These are phyloP conservation scores for Oncorhynchus tshawytscha DNA, from an alignment of 2,113 vertebrate species.

Conservation along the genomic window DNA sequence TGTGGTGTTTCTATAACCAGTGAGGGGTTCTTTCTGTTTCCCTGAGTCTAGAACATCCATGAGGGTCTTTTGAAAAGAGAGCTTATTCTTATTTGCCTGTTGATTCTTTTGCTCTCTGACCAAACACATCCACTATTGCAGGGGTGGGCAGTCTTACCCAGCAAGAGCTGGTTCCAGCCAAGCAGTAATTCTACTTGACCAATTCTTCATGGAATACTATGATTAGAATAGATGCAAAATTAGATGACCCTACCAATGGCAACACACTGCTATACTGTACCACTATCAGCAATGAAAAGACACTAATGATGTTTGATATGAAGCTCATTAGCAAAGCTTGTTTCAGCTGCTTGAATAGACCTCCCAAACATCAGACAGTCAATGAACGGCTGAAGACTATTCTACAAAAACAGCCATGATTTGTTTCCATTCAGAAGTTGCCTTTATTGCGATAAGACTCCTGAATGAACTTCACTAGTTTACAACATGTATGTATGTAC, in stretches of 20 bases:
- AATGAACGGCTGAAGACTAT: background rate
- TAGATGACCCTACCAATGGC: background rate
- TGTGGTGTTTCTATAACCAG: conserved; percentile 2
- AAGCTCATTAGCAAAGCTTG: too few relatives aligned
- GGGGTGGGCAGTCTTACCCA: background rate
- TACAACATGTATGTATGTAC: background rate
- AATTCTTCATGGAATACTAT: too few relatives aligned
- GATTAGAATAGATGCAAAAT: background rate
- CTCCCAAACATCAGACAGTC: background rate
- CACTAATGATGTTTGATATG: too few relatives aligned
- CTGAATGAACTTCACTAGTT: background rate
- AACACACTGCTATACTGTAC: too few relatives aligned
- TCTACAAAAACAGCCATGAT: background rate
- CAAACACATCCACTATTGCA: background rate
- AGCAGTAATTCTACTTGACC: too few relatives aligned
- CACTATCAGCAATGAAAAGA: too few relatives aligned
- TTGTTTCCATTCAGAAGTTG: background rate
- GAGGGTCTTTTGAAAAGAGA: conserved; percentile 2
- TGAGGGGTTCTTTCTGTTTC: background rate
- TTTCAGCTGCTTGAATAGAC: background rate
- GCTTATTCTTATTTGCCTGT: background rate
- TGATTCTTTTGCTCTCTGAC: background rate
- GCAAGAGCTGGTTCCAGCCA: background rate
- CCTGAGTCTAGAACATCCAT: background rate
- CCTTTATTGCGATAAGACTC: background rate